Evolutionary conservation across 2,888 invertebrate species (phyloP), one percentile per base, ranked within the genome.

Genomic region (Doris montereyensis): DNA sequence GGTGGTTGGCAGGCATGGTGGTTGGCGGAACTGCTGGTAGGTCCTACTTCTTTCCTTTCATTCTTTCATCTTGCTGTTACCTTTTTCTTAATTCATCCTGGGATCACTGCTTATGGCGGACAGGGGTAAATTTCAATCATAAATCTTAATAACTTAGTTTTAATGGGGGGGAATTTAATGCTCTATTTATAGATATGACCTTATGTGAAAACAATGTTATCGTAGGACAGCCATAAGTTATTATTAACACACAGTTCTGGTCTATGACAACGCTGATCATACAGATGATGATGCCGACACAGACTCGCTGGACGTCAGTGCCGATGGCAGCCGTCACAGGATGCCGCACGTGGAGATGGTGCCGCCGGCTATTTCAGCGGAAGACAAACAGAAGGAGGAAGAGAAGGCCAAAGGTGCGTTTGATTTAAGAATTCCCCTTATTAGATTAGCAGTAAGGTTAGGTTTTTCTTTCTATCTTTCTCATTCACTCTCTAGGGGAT

Each of bases 331-430:
- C 1, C 60, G 75, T 32, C 85, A 86, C 77, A 97, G 97, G 82
- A 94, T 98, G 93, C 98, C 98, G 52, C 97, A 97, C 83, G 97
- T 97, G 88, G 97, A 97, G 93, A 97, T 97, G 93, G 97, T 97
- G 81, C 96, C 96, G 89, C 97, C 97, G 52, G 97, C 97, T 8
- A 94, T 96, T 86, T 97, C 97, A 1, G 81, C 96, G 83, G 96
- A 96, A 78, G 87, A 87, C 35, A 72, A 78, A 17, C 76, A 82
- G 32, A 85, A 85, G 28, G 85, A 87, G 77, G 87, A 87, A 41
- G 84, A 86, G 70, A 82, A 83, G 72, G 57, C 67, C 57, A 62
- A 78, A 78, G 57, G 78, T 81, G 35, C 68, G 80, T 77, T 21
- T 60, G 2, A 26, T 24, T 62, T 5, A 24, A 35, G 8, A 1